These are phyloP conservation scores for Lophochroa leadbeateri DNA, from an alignment of 2,113 vertebrate species.

Conservation along the genomic window DNA sequence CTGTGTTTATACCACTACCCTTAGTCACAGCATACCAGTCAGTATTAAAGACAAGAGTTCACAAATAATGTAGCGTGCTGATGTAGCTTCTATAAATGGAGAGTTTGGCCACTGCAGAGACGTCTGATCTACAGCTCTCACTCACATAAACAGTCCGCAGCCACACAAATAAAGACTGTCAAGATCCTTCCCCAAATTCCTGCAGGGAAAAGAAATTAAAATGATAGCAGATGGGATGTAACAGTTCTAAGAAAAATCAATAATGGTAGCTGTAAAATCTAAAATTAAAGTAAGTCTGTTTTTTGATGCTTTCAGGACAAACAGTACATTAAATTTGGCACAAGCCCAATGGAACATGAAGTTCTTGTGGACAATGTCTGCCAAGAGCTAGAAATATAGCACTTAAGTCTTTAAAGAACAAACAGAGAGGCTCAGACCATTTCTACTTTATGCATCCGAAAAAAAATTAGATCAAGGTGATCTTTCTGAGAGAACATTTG, in stretches of 20 bases:
- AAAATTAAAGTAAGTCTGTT: constrained; percentile 66
- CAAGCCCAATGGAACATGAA: constrained; percentile 59
- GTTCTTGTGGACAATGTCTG: constrained; percentile 52
- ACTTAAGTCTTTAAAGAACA: constrained; percentile 62
- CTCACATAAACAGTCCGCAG: not conserved
- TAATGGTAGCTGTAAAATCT: constrained; percentile 54
- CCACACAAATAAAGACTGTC: not conserved
- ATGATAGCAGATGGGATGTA: constrained; percentile 26
- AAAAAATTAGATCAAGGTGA: constrained; percentile 60
- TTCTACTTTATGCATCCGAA: constrained; percentile 11
- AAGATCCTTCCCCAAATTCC: not conserved
- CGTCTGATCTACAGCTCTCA: not conserved
- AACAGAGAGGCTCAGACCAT: constrained; percentile 39
- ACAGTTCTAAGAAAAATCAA: constrained; percentile 58
- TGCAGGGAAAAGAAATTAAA: constrained; percentile 25
- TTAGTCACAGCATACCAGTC: not conserved
- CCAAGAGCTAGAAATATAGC: constrained; percentile 69
- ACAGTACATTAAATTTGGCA: constrained; percentile 60
- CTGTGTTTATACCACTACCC: not conserved
- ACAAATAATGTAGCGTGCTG: not conserved
- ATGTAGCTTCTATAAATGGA: constrained; percentile 16
- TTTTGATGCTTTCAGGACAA: constrained; percentile 67
- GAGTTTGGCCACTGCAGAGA: not conserved
- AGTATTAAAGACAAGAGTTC: not conserved
- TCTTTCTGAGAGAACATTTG: constrained; percentile 17